phyloP scores from a whole-genome alignment of 2,888 invertebrate species.

The Cephus rjabovi region DNA sequence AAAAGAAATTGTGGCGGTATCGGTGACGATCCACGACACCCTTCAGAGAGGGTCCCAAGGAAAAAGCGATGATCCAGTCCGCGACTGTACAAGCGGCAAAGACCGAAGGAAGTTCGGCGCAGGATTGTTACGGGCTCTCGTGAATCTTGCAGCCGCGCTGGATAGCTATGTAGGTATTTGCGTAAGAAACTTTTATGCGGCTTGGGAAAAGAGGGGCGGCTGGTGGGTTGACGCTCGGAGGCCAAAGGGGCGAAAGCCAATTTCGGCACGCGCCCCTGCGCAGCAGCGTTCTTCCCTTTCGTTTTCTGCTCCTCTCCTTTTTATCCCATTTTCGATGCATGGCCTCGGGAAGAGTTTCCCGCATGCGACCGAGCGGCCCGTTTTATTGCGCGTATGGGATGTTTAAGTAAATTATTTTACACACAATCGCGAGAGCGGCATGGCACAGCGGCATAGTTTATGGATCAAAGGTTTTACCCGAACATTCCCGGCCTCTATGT shows the following conservation, averaged over 20 bases:
- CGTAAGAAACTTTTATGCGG: constrained; percentile 28
- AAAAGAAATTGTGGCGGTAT: not conserved
- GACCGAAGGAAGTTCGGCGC: not conserved
- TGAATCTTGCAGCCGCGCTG: constrained; percentile 23
- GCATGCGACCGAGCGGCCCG: constrained; percentile 21
- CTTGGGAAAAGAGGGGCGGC: not conserved
- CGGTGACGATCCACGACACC: not conserved
- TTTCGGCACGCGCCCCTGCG: constrained; percentile 14
- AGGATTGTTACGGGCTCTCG: constrained; percentile 19
- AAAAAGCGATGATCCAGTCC: not conserved
- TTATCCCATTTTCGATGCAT: constrained; percentile 15
- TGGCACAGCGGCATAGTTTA: constrained; percentile 47
- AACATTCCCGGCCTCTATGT: constrained; percentile 40
- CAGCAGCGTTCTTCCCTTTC: constrained; percentile 9
- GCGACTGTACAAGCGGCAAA: constrained; percentile 13
- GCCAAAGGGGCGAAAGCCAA: constrained; percentile 22
- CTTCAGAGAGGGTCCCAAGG: constrained; percentile 29
- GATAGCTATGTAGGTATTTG: constrained; percentile 19
- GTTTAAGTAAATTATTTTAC: constrained; percentile 49
- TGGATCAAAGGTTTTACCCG: constrained; percentile 44
- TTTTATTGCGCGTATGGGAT: constrained; percentile 42
- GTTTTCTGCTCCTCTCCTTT: constrained; percentile 15
- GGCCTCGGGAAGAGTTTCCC: constrained; percentile 9
- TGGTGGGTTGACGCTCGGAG: not conserved
- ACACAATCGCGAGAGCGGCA: constrained; percentile 42